These are phyloP conservation scores for Myrmophylax atrothorax DNA, from an alignment of 2,113 vertebrate genomes.

Conservation along the genomic window DNA sequence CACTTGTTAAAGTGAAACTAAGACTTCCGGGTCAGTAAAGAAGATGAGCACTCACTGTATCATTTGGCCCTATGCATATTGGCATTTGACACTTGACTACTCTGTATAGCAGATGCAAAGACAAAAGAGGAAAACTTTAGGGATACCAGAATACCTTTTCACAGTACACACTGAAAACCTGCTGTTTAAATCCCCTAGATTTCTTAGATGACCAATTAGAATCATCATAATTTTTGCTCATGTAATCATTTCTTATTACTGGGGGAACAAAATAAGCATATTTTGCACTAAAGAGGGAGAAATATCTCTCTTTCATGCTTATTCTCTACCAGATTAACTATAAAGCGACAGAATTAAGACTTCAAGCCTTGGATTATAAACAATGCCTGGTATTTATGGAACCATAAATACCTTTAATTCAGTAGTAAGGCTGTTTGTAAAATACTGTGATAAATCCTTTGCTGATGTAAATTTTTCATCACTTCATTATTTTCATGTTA, in stretches of 20 bases:
- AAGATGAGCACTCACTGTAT: not conserved
- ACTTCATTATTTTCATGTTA: constrained; percentile 42
- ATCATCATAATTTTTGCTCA: not conserved
- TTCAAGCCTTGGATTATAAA: not conserved
- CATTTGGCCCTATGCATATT: not conserved
- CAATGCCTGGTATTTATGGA: constrained; percentile 20
- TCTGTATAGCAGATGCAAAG: not conserved
- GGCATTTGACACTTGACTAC: not conserved
- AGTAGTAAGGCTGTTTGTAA: not conserved
- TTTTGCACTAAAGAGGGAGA: not conserved
- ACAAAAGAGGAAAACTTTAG: not conserved
- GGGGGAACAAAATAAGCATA: not conserved
- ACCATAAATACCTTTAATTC: not conserved
- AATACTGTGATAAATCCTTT: constrained; percentile 4
- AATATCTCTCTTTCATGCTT: not conserved
- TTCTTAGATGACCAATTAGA: not conserved
- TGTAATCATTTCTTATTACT: not conserved
- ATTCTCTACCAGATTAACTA: not conserved
- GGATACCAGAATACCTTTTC: not conserved
- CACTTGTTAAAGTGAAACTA: not conserved
- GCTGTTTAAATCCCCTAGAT: not conserved
- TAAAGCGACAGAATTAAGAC: not conserved
- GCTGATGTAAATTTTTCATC: constrained; percentile 49
- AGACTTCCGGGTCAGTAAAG: not conserved
- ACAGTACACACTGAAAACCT: not conserved